Evolutionary conservation across 2,797 vertebrate genomes (phyloP), one percentile per base, ranked within the genome.

Genomic region (Hydrocynus forskahlii): DNA sequence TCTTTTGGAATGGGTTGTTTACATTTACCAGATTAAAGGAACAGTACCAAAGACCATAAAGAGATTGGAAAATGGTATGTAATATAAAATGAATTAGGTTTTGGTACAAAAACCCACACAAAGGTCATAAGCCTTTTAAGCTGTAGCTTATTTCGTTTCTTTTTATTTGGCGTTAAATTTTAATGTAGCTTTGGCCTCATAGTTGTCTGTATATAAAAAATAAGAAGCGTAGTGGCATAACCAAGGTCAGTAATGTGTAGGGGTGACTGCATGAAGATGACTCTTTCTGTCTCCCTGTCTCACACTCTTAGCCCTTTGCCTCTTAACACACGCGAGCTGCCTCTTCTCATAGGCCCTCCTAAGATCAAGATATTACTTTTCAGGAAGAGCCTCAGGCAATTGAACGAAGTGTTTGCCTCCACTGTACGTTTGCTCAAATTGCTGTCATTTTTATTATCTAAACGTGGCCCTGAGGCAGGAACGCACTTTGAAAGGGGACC

Each of bases 281-380:
- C 89, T 75, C 54, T 76, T 67, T 68, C 87, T 78, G 82, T 89
- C 50, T 45, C 54, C 68, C n/a, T 57, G 52, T 70, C 12, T 12
- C 23, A 14, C 9, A 54, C 25, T 50, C 40, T 48, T 2, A 70
- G 43, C 64, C 57, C 40, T 84, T 40, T 72, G 43, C 57, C 57
- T 69, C 35, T 35, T 67, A 82, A 79, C 67, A 63, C 2, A 13
- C 7, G 29, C 62, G 77, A 64, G 71, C 76, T 78, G 84, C 57
- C 83, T 72, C 67, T 86, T 86, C 84, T 85, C 79, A 82, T 84
- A 84, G 88, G 80, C 84, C 81, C 85, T 38, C 64, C 78, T 48
- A 72, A 86, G 82, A 91, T 86, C 75, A 86, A 92, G 88, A 89
- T 88, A 91, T 88, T 85, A 87, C 83, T 85, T 89, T 88, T 81